phyloP scores from a whole-genome alignment of 92 coral and sea anemone genomes.

The Chrysogorgia sp. region DNA sequence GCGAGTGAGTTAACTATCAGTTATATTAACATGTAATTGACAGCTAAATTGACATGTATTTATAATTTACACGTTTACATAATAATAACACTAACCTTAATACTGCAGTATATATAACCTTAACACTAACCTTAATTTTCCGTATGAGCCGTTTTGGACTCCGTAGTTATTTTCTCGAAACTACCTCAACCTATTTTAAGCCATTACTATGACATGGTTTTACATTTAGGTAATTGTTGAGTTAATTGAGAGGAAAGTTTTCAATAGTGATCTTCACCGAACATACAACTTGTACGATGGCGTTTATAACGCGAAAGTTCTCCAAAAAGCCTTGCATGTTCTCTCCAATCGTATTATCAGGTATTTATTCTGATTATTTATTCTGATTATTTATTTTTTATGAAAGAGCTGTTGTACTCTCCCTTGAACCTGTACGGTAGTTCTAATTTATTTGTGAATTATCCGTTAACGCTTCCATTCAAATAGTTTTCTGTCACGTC shows the following conservation, averaged over 20 bases:
- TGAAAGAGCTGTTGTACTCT: not conserved
- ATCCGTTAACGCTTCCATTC: no score
- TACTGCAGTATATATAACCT: not conserved
- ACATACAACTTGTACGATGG: conserved; percentile 96
- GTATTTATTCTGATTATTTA: conserved; percentile 45
- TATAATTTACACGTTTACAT: no score
- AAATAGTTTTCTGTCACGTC: no score
- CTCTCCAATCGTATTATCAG: conserved; percentile 76
- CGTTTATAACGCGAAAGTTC: conserved; percentile 77
- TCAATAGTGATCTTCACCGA: conserved; percentile 85
- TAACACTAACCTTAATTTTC: not conserved
- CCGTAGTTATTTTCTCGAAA: not conserved
- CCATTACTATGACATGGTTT: no score
- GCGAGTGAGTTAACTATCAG: no score
- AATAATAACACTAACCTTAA: no score
- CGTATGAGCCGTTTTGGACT: not conserved
- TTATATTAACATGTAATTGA: no score
- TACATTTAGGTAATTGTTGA: conserved; percentile 60
- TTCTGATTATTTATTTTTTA: not conserved
- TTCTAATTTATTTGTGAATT: not conserved
- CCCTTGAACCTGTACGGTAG: not conserved
- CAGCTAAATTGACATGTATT: no score
- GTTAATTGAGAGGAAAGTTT: conserved; percentile 74
- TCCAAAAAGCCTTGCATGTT: conserved; percentile 83
- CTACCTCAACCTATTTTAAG: no score